Conservation (phyloP, 2,113 vertebrate species). For the Ictidomys tridecemlineatus region DNA sequence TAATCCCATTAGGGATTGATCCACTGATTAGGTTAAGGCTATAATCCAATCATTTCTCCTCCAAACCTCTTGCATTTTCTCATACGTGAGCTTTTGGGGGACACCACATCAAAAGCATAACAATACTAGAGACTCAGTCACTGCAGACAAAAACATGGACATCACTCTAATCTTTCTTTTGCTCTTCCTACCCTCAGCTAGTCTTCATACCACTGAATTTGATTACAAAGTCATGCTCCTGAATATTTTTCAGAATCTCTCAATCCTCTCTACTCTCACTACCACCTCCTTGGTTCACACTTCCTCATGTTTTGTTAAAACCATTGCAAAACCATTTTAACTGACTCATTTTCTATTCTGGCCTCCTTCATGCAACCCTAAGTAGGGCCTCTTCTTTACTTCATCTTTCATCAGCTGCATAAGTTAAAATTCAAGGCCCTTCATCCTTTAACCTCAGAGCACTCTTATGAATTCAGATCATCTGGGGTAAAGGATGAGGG, state of each 20-base stretch:
- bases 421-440: not conserved
- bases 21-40: no score
- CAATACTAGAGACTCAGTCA: not conserved
- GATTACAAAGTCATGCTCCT: not conserved
- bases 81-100: no score
- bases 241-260: not conserved
- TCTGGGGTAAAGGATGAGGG: not conserved
- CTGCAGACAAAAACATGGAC: not conserved
- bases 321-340: not conserved
- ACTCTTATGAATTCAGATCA: not conserved
- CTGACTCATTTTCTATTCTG: not conserved
- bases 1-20: no score
- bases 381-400: not conserved
- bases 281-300: not conserved
- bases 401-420: not conserved
- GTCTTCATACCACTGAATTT: not conserved
- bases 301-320: conserved; percentile 38
- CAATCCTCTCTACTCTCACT: not conserved
- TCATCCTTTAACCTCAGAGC: not conserved
- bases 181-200: not conserved
- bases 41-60: no score
- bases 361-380: not conserved
- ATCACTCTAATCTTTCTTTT: not conserved
- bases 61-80: no score
- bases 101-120: no score